A percentile compares a stretch with the other conserved stretches of the same genome.
Evolutionary conservation across 2,888 invertebrate species (phyloP).

Genomic region (Cordilura impudica): DNA sequence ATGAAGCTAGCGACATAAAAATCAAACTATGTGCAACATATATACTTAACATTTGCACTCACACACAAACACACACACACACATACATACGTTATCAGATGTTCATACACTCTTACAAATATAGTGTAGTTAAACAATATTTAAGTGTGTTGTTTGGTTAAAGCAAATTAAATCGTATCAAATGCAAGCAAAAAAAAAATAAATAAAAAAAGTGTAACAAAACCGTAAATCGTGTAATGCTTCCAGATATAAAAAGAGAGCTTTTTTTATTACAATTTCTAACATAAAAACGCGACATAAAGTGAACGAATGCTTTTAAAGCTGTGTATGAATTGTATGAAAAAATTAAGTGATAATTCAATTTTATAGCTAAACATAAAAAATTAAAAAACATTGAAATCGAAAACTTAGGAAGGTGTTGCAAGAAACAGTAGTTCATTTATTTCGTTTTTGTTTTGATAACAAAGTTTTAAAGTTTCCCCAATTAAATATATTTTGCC

Average conservation of each 20-base stretch:
- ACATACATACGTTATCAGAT: neutral
- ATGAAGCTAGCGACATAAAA: conserved; percentile 8
- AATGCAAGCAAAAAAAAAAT: neutral
- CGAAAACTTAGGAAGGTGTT: neutral
- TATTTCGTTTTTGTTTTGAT: neutral
- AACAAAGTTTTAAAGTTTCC: neutral
- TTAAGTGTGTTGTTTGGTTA: conserved; percentile 20
- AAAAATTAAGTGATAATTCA: neutral
- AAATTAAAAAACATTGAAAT: neutral
- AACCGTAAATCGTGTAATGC: conserved; percentile 33
- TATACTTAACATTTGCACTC: neutral
- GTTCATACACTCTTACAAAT: neutral
- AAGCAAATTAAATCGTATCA: neutral
- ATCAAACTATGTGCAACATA: conserved; percentile 30
- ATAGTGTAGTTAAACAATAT: conserved; percentile 4
- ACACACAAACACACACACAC: neutral
- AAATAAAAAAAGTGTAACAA: conserved; percentile 15
- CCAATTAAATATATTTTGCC: neutral
- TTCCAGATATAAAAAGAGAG: neutral
- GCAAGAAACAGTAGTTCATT: neutral
- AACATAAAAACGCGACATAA: neutral
- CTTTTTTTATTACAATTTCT: neutral
- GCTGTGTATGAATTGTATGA: no score
- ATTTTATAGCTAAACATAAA: neutral
- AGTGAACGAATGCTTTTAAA: no score